Evolutionary conservation across 2,888 invertebrate species (phyloP).

Genomic region (Nephrocerus scutellatus): DNA sequence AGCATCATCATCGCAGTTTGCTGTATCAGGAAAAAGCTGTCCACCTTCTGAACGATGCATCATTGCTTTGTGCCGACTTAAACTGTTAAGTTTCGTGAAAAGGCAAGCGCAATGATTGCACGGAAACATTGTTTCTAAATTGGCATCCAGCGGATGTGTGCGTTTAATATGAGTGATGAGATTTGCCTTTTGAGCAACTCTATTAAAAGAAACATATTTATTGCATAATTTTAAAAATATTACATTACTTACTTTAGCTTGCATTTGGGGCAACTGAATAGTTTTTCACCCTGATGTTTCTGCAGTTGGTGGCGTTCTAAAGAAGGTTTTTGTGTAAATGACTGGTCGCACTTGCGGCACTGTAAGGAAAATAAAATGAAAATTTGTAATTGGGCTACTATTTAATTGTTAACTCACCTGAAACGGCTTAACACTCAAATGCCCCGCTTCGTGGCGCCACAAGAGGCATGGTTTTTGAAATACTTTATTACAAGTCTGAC

Average conservation of each 20-base stretch:
- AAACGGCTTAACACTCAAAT: slow-evolving; percentile 26
- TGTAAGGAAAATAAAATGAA: slow-evolving; percentile 7
- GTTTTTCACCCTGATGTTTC: slow-evolving; percentile 24
- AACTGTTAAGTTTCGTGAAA: slow-evolving; percentile 24
- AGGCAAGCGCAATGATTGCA: slow-evolving; percentile 25
- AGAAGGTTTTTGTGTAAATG: slow-evolving; percentile 29
- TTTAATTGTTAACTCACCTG: slow-evolving; percentile 24
- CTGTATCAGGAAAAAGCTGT: no score
- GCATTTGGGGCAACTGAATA: slow-evolving; percentile 28
- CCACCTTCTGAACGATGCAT: slow-evolving; percentile 17
- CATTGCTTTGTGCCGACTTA: slow-evolving; percentile 26
- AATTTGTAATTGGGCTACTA: no score
- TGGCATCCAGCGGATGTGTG: slow-evolving; percentile 12
- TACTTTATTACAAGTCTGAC: slow-evolving; percentile 24
- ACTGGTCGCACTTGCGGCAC: slow-evolving; percentile 24
- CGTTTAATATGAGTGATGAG: slow-evolving; percentile 21
- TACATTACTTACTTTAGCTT: slow-evolving; percentile 19
- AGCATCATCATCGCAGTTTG: slow-evolving; percentile 10
- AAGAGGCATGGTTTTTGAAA: slow-evolving; percentile 29
- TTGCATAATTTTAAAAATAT: not conserved
- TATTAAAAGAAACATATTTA: slow-evolving; percentile 4
- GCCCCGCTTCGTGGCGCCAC: slow-evolving; percentile 27
- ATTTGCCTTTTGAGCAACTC: slow-evolving; percentile 24
- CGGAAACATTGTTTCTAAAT: slow-evolving; percentile 14
- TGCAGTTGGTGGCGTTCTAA: slow-evolving; percentile 27